These are phyloP conservation scores for Quadriops clusia DNA, from an alignment of 2,888 invertebrate species.

Conservation along the genomic window DNA sequence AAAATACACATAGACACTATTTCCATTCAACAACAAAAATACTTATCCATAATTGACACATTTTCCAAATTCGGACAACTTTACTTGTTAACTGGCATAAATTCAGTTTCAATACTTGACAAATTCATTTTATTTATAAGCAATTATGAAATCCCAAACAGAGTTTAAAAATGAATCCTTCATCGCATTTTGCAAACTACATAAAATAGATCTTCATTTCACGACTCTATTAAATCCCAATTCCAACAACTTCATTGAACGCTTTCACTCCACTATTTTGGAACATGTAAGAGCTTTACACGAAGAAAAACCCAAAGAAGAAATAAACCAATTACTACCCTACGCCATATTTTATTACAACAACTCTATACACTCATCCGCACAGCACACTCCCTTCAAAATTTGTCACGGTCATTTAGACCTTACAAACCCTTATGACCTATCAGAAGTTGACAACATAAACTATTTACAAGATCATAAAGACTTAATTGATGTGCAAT, in stretches of 20 bases:
- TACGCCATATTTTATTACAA: constrained; percentile 6
- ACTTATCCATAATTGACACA: constrained; percentile 7
- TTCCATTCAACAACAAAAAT: constrained; percentile 4
- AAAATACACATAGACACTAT: constrained; percentile 4
- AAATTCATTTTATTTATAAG: too few relatives aligned
- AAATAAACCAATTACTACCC: background rate
- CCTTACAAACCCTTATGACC: constrained; percentile 7
- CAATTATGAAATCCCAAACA: too few relatives aligned
- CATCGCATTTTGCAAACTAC: constrained; percentile 4
- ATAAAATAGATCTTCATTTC: constrained; percentile 7
- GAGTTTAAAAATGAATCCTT: constrained; percentile 7
- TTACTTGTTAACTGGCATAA: too few relatives aligned
- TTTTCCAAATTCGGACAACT: too few relatives aligned
- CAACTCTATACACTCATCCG: constrained; percentile 5
- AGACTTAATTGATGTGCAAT: constrained; percentile 2
- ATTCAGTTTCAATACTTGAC: too few relatives aligned
- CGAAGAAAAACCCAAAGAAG: background rate
- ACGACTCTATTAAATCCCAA: constrained; percentile 5
- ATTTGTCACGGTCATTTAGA: constrained; percentile 5
- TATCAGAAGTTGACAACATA: too few relatives aligned
- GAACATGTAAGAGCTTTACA: constrained; percentile 7
- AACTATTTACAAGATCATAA: background rate
- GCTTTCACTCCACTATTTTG: constrained; percentile 8
- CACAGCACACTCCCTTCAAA: constrained; percentile 6
- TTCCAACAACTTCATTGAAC: constrained; percentile 3